Evolutionary conservation across 2,888 invertebrate species (phyloP), one percentile per base, ranked within the genome.

Genomic region (Xylota sylvarum): DNA sequence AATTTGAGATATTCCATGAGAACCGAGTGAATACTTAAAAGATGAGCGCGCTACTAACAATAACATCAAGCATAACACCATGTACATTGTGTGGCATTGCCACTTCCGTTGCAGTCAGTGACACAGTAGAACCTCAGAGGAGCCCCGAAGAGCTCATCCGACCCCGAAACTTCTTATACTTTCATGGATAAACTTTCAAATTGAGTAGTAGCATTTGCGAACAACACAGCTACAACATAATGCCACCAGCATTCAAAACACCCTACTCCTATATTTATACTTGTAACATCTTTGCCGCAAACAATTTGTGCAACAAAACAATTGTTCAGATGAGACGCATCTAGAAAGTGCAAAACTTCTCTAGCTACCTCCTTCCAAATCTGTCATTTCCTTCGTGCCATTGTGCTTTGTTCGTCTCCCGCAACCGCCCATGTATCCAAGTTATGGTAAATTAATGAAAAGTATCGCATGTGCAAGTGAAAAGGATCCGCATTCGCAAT

Each of bases 391-490:
- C 62, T 52, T 48, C 17, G 5, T 9, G 23, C 27, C 14, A 62
- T 62, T 70, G 69, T 70, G 19, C 7, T 74, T 35, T 35, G n/a
- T n/a, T 60, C 35, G n/a, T 27, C 43, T 37, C 2, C 19, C 55
- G 2, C 14, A 14, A 37, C 76, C 58, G 6, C 56, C 79, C 64
- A 58, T 56, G 62, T 55, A 55, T 43, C 62, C 55, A 52, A 80
- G 72, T 78, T 82, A 73, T 81, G 43, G 77, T 78, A 77, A 86
- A 62, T 86, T 86, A 82, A 86, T 86, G 82, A 82, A 86, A 82
- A 77, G 80, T 67, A 73, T 73, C 50, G 56, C 69, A 65, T 46
- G 69, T 65, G 76, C 76, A 77, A 64, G 64, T 67, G 76, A 50
- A 78, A 82, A 40, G 69, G 67, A 78, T 62, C 35, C 50, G 43